phyloP scores from a whole-genome alignment of 2,113 vertebrate species.

The Barbus barbus region DNA sequence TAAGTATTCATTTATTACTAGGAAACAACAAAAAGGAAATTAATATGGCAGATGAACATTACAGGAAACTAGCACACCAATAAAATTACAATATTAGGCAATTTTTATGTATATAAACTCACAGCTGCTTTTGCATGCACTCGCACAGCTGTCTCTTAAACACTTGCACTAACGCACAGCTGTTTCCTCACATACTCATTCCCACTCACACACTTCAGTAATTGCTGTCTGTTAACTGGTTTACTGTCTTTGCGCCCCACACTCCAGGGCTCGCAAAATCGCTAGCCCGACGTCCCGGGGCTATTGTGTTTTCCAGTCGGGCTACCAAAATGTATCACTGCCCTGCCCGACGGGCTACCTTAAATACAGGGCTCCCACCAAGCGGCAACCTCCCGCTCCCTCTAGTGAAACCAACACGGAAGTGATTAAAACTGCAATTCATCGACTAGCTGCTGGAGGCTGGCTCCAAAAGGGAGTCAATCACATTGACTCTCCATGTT shows the following conservation, averaged over 20 bases:
- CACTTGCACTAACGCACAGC: conserved; percentile 13
- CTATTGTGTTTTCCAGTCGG: no score
- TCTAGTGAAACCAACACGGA: no score
- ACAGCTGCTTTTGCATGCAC: conserved; percentile 44
- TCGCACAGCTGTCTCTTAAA: conserved; percentile 27
- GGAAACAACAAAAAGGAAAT: background rate
- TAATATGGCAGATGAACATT: background rate
- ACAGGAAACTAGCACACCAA: background rate
- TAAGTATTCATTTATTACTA: background rate
- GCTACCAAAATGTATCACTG: no score
- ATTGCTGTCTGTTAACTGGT: conserved; percentile 60
- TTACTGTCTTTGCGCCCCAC: conserved; percentile 28
- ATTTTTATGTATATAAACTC: background rate
- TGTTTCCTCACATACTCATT: conserved; percentile 18
- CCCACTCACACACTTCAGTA: conserved; percentile 36
- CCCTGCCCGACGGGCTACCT: no score
- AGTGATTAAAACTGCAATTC: no score
- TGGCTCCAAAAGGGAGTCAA: no score
- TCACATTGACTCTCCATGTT: no score
- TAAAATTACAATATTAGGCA: background rate
- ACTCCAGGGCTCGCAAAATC: no score
- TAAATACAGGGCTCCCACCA: no score
- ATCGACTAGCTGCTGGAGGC: no score
- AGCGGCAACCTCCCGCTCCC: no score
- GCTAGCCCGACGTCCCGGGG: no score